phyloP scores from a whole-genome alignment of 2,888 invertebrate genomes.

The Meiosimyza decipiens region DNA sequence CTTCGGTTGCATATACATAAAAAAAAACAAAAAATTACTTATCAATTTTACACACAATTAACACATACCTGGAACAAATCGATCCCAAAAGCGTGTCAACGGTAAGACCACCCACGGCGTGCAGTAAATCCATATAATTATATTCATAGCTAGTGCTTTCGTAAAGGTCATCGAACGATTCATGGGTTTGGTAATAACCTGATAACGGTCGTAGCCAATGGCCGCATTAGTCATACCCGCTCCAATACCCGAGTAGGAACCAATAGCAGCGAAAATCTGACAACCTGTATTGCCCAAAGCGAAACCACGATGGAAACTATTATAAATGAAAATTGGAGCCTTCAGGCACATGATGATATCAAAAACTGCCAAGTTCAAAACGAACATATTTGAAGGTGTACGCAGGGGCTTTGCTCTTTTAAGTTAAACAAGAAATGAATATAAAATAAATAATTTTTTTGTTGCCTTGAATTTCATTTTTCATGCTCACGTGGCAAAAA shows the following conservation, averaged over 20 bases:
- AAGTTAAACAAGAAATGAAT: neutral
- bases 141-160: conserved; percentile 80
- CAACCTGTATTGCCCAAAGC: conserved; percentile 80
- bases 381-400: conserved; percentile 83
- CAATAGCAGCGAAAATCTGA: conserved; percentile 80
- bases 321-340: conserved; percentile 86
- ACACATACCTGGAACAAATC: conserved; percentile 76
- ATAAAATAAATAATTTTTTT: neutral
- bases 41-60: conserved; percentile 18
- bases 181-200: conserved; percentile 83
- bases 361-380: conserved; percentile 82
- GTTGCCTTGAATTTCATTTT: neutral
- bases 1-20: no score
- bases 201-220: conserved; percentile 83
- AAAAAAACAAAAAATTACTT: neutral
- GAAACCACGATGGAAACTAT: conserved; percentile 81
- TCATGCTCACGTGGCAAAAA: conserved; percentile 50
- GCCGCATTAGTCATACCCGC: conserved; percentile 85
- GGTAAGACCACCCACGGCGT: conserved; percentile 86
- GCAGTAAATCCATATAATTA: conserved; percentile 79
- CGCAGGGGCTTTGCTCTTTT: conserved; percentile 60
- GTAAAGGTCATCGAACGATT: conserved; percentile 82
- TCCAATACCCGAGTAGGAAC: conserved; percentile 82
- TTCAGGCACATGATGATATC: conserved; percentile 90
- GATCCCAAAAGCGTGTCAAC: conserved; percentile 83